These are phyloP conservation scores for Nomada fabriciana DNA, from an alignment of 2,888 invertebrate genomes.

Conservation along the genomic window DNA sequence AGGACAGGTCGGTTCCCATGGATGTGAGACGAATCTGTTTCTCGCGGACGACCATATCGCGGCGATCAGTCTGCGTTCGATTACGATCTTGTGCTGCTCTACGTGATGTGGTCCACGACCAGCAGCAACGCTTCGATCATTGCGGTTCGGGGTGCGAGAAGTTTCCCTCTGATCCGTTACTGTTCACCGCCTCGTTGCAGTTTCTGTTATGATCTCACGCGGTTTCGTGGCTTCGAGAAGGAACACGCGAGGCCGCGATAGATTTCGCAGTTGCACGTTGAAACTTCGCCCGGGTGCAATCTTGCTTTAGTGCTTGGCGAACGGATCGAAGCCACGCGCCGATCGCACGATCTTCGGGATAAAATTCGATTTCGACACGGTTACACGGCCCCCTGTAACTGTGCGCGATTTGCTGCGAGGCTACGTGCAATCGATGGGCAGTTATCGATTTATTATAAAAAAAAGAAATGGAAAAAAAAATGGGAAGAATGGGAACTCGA, in stretches of 20 bases:
- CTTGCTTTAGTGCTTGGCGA: neutral
- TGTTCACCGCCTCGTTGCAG: neutral
- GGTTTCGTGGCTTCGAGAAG: constrained; percentile 1
- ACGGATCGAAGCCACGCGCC: neutral
- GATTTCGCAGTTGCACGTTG: neutral
- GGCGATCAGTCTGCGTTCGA: neutral
- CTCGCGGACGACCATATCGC: neutral
- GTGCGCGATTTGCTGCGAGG: neutral
- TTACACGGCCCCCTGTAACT: neutral
- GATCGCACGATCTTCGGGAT: neutral
- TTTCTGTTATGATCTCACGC: constrained; percentile 26
- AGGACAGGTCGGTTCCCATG: constrained; percentile 14
- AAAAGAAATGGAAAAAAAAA: neutral
- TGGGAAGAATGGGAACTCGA: neutral
- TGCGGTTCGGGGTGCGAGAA: constrained; percentile 1
- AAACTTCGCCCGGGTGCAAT: neutral
- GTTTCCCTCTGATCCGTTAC: neutral
- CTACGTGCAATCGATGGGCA: constrained; percentile 27
- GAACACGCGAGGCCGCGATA: neutral
- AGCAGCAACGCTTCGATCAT: neutral
- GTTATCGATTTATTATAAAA: constrained; percentile 45
- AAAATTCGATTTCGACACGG: neutral
- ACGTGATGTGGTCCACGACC: neutral
- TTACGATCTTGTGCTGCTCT: constrained; percentile 1
- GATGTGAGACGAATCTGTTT: constrained; percentile 25